Evolutionary conservation across 2,797 vertebrate genomes (phyloP).

Genomic region (Falco rusticolus): DNA sequence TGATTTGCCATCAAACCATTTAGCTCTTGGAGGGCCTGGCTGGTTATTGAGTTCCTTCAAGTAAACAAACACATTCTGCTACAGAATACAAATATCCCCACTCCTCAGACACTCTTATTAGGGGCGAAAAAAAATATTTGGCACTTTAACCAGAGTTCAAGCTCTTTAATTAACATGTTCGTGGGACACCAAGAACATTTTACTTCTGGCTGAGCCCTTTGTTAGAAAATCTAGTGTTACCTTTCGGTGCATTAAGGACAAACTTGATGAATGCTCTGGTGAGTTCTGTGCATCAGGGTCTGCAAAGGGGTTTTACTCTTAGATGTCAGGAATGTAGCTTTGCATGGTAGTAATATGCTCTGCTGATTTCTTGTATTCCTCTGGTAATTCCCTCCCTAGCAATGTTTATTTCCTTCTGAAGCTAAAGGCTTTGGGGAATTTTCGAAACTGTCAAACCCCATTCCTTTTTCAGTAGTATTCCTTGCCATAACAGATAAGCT

Average conservation of each 20-base stretch:
- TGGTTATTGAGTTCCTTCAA: not conserved
- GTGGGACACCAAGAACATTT: not conserved
- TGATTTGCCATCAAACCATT: not conserved
- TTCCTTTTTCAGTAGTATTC: not conserved
- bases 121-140: accelerated
- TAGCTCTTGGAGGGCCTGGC: not conserved
- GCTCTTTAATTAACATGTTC: not conserved
- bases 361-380: not conserved
- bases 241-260: not conserved
- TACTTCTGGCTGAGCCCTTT: not conserved
- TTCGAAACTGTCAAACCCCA: not conserved
- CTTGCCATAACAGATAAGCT: not conserved
- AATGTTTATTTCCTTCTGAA: conserved; percentile 7
- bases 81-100: not conserved
- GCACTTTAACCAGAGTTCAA: not conserved
- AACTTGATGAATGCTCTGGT: not conserved
- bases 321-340: not conserved
- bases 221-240: not conserved
- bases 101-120: not conserved
- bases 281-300: not conserved
- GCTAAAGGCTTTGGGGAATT: not conserved
- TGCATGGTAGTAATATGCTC: not conserved
- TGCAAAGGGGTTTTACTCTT: not conserved
- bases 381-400: conserved; percentile 14
- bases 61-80: not conserved